Evolutionary conservation across 2,888 invertebrate genomes (phyloP).

Genomic region (Amblyjoppa proteus): DNA sequence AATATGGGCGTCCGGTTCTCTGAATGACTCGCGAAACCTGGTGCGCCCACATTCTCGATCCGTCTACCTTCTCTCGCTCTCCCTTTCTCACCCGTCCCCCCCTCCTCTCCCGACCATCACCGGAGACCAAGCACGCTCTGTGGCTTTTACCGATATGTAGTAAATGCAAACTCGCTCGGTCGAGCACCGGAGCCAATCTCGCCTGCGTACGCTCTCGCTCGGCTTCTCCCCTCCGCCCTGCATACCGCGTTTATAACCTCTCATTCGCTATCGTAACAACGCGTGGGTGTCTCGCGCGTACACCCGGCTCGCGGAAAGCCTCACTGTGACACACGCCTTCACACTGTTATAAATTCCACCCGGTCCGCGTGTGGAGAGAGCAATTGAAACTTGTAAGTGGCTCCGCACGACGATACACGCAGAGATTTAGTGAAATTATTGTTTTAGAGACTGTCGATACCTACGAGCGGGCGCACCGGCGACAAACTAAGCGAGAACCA

Average conservation of each 20-base stretch:
- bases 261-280: constrained; percentile 46
- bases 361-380: background rate
- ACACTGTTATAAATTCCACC: constrained; percentile 3
- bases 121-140: constrained; percentile 13
- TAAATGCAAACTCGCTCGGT: constrained; percentile 64
- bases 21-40: constrained; percentile 79
- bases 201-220: constrained; percentile 44
- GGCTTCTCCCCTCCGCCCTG: constrained; percentile 19
- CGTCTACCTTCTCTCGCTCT: constrained; percentile 37
- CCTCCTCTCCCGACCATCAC: too few species aligned
- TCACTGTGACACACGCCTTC: constrained; percentile 24
- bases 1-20: constrained; percentile 72
- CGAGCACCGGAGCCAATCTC: constrained; percentile 32
- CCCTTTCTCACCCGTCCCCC: background rate
- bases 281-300: constrained; percentile 51
- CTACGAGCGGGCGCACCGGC: background rate
- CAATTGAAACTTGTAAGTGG: background rate
- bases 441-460: background rate
- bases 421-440: background rate
- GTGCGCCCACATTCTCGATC: constrained; percentile 79
- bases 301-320: background rate
- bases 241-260: constrained; percentile 5
- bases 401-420: background rate
- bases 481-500: background rate
- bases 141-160: constrained; percentile 61